Conservation (phyloP, 2,888 invertebrate genomes). For the Vannuccia rotundouncinata region DNA sequence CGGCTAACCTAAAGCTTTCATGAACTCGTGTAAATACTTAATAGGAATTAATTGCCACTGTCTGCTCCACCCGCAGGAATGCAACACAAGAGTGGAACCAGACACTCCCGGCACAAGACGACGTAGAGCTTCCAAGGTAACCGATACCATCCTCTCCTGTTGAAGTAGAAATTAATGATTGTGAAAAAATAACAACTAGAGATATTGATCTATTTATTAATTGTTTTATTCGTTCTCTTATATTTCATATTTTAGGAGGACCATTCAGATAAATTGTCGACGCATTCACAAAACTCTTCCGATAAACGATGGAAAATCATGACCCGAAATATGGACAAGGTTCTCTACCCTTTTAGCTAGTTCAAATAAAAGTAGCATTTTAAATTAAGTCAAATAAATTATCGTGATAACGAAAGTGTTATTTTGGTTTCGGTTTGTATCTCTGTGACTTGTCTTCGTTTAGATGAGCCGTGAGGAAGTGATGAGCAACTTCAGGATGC, state of each 20-base stretch:
- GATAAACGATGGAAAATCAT: neutral
- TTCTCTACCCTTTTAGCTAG: no score
- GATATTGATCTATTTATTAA: neutral
- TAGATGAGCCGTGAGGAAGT: slow-evolving; percentile 37
- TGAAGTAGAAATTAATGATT: no score
- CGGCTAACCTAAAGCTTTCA: no score
- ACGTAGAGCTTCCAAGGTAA: neutral
- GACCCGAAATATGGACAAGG: neutral
- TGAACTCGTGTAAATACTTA: no score
- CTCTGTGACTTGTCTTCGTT: no score
- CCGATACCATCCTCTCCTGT: no score
- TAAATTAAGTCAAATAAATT: no score
- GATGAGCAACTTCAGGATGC: slow-evolving; percentile 32
- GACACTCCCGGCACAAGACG: neutral
- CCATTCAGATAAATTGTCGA: neutral
- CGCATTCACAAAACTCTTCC: neutral
- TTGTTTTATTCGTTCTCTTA: neutral
- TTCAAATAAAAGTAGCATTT: no score
- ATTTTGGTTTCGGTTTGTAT: no score
- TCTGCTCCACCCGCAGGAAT: neutral
- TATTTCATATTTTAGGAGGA: neutral
- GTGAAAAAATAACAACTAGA: no score
- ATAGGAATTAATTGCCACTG: no score
- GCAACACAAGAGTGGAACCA: neutral
- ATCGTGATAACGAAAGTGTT: no score